A percentile compares a stretch with the other conserved stretches of the same genome.
phyloP scores from a whole-genome alignment of 2,113 vertebrate species.

The Egretta garzetta region DNA sequence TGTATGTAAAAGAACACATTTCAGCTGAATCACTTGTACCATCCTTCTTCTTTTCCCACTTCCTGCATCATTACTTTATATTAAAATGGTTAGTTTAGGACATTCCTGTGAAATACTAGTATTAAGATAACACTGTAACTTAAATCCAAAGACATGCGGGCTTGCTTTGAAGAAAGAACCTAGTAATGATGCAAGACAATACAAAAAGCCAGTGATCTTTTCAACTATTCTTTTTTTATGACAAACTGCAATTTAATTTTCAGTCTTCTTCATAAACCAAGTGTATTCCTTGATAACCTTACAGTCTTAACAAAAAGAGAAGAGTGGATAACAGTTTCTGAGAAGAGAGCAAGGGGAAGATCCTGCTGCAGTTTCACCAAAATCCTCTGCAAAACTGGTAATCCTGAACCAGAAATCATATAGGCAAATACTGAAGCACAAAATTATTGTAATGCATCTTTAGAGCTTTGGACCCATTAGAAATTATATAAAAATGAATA shows the following conservation, averaged over 20 bases:
- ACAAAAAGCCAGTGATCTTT: neutral
- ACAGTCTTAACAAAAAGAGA: neutral
- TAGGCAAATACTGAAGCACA: neutral
- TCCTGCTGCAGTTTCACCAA: neutral
- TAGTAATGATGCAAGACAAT: neutral
- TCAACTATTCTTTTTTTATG: neutral
- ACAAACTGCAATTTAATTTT: neutral
- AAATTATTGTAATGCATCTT: neutral
- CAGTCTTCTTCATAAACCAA: neutral
- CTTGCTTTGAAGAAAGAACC: neutral
- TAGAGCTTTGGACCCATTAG: neutral
- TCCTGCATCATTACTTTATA: neutral
- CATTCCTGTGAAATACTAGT: neutral
- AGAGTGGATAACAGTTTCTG: neutral
- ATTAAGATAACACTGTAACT: neutral
- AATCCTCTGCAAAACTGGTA: neutral
- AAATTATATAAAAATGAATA: neutral
- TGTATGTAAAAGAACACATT: neutral
- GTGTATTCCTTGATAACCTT: neutral
- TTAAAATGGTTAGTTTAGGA: neutral
- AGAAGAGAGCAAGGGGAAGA: neutral
- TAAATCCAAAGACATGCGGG: neutral
- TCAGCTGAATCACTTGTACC: neutral
- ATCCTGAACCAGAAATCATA: neutral
- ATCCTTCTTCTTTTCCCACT: neutral